phyloP scores from a whole-genome alignment of 2,113 vertebrate genomes.

The Mastomys coucha region DNA sequence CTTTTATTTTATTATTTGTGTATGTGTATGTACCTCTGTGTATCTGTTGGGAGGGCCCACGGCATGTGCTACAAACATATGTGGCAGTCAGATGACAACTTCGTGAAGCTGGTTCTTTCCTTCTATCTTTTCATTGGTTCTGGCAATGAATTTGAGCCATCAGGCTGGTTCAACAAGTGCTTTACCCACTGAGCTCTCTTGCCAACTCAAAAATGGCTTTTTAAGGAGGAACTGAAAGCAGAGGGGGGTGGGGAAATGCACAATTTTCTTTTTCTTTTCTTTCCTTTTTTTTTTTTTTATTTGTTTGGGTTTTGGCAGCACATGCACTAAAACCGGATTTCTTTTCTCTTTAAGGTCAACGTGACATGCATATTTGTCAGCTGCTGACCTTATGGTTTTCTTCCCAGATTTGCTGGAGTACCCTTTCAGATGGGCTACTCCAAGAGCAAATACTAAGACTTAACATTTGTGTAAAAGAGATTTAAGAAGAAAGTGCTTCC shows the following conservation, averaged over 20 bases:
- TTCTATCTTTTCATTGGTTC: neutral
- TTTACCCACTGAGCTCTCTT: neutral
- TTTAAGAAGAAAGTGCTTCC: slow-evolving; percentile 27
- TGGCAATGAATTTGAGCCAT: neutral
- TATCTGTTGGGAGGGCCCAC: neutral
- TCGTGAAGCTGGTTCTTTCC: neutral
- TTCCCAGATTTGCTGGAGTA: slow-evolving; percentile 20
- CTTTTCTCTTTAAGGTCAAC: neutral
- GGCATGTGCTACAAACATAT: no score
- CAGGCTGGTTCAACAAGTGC: neutral
- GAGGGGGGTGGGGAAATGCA: neutral
- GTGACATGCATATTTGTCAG: neutral
- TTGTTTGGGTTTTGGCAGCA: neutral
- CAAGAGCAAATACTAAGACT: slow-evolving; percentile 2
- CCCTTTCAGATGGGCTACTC: neutral
- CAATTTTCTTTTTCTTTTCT: no score
- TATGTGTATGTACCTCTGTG: neutral
- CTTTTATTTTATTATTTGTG: neutral
- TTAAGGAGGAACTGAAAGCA: slow-evolving; percentile 50
- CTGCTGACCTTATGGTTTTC: slow-evolving; percentile 19
- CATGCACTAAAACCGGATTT: neutral
- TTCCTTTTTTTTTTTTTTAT: no score
- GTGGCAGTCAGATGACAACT: neutral
- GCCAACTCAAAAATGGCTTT: neutral
- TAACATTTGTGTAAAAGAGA: neutral